Percentiles rank a stretch among this genome's conserved stretches.
phyloP scores from a whole-genome alignment of 53 echinoderm and acorn worm species.

The Mesocentrotus franciscanus region DNA sequence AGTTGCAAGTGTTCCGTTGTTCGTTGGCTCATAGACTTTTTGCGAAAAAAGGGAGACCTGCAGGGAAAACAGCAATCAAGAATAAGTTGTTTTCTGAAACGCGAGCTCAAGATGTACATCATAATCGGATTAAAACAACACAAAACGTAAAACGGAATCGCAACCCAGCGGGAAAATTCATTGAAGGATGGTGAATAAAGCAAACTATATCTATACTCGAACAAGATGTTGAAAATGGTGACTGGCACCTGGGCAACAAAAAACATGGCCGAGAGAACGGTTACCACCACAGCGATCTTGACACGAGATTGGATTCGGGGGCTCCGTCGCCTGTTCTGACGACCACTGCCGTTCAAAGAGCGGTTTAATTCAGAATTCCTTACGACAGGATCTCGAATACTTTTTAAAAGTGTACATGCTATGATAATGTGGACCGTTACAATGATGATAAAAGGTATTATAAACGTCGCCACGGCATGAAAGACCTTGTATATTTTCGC shows the following conservation, averaged over 20 bases:
- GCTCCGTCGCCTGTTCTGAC: too few relatives aligned
- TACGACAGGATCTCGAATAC: background rate
- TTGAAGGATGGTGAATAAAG: background rate
- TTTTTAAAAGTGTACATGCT: background rate
- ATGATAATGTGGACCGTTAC: background rate
- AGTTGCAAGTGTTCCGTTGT: background rate
- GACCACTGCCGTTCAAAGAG: background rate
- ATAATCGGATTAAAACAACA: conserved; percentile 8
- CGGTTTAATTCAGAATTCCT: background rate
- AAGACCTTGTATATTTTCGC: conserved; percentile 22
- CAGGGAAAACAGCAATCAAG: background rate
- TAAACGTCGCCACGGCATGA: background rate
- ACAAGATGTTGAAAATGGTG: background rate
- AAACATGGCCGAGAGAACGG: background rate
- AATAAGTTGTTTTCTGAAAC: conserved; percentile 6
- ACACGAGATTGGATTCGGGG: background rate
- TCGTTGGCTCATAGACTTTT: background rate
- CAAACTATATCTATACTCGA: background rate
- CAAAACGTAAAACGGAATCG: background rate
- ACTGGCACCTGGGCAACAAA: background rate
- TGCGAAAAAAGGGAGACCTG: background rate
- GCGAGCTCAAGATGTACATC: background rate
- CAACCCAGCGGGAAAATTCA: background rate
- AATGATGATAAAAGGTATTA: conserved; percentile 21
- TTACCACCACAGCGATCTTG: background rate